These are phyloP conservation scores for Zhuqinia jingwanae DNA, from an alignment of 2,888 invertebrate genomes.

Conservation along the genomic window DNA sequence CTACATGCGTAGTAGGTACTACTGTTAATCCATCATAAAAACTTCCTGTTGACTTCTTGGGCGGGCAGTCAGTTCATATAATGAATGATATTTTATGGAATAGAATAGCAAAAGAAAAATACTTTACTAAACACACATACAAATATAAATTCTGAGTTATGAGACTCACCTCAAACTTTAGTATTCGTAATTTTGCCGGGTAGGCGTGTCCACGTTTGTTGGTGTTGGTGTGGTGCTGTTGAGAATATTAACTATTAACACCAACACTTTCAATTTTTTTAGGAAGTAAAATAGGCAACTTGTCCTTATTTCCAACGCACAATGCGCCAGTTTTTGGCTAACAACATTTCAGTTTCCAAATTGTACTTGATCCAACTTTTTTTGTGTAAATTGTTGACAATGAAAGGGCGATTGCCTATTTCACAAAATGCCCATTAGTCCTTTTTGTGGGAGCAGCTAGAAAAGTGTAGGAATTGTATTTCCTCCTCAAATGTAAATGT, in stretches of 20 bases:
- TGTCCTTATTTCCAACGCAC: too few relatives aligned
- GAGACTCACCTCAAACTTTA: neutral
- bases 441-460: neutral
- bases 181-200: neutral
- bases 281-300: too few relatives aligned
- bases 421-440: neutral
- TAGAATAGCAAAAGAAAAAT: conserved; percentile 16
- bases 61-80: conserved; percentile 21
- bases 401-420: too few relatives aligned
- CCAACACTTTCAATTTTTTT: neutral
- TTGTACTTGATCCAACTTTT: too few relatives aligned
- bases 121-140: neutral
- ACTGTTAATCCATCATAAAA: conserved; percentile 54
- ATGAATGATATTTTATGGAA: conserved; percentile 18
- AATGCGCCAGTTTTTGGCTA: too few relatives aligned
- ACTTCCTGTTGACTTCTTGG: conserved; percentile 61
- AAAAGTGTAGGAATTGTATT: too few relatives aligned
- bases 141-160: neutral
- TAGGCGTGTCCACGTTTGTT: conserved; percentile 20
- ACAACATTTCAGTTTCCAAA: too few relatives aligned
- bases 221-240: neutral
- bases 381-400: too few relatives aligned
- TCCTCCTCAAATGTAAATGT: conserved; percentile 3
- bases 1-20: too few relatives aligned
- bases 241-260: conserved; percentile 17